Base-by-base conservation (phyloP, 2,888 invertebrate genomes). In the Horisme vitalbata region DNA sequence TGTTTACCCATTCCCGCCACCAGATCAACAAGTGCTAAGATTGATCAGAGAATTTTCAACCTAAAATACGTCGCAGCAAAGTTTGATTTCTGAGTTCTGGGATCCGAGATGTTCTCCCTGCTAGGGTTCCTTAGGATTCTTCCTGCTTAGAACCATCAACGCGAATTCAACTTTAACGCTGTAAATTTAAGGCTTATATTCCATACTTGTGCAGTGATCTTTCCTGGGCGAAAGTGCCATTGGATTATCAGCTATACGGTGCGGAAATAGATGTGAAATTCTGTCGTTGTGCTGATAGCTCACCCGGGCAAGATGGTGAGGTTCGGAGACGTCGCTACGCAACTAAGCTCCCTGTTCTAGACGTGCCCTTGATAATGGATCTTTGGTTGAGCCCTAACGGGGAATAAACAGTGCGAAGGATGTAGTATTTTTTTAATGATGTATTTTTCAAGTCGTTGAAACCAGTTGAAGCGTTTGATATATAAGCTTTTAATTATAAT, bases 311-410 rank as follows among this genome's bases (percentile, higher is more conserved):
- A 49, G 48, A 26, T 20, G 10, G 10, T 30, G 43, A 55, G 50
- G 48, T 45, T 45, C 33, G 43, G 45, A 45, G 44, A 26, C 44
- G 58, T 56, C 28, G 50, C 59, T 46, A 51, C 24, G 56, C 56
- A 56, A 59, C 56, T 34, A 36, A 54, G 54, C 48, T 45, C 38
- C 21, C 20, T 39, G 4, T 7, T 24, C 14, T 27, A 38, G 12
- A 37, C 34, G 44, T 56, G 48, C 45, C 56, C 52, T 58, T 55
- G 53, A 55, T 67, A 66, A 63, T 69, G 57, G 63, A 45, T 52
- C 41, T 41, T 47, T 13, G 41, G 37, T 33, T 36, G 41, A 31
- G 41, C 39, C 34, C 8, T 33, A 39, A 41, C 31, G 36, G 9
- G 45, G 28, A 43, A 43, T 36, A 37, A 44, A 32, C 36, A 35